These are phyloP conservation scores for Adrianichthys oophorus DNA, from an alignment of 2,797 vertebrate species.

Conservation along the genomic window DNA sequence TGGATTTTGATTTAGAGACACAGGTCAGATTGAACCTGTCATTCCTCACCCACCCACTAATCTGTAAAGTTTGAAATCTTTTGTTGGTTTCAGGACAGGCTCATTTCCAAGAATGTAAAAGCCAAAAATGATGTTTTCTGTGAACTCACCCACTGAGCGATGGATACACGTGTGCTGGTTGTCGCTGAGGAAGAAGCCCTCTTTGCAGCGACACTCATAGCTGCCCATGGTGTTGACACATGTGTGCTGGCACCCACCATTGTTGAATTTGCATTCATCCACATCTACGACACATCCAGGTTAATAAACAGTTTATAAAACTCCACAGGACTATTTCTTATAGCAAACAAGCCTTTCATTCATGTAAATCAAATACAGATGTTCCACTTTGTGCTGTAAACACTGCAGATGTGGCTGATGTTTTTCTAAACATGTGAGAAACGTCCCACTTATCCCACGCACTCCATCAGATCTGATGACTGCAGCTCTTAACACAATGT, in stretches of 20 bases:
- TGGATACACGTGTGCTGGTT: slow-evolving; percentile 99
- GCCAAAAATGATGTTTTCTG: slow-evolving; percentile 1
- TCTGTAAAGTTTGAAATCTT: slow-evolving; percentile 68
- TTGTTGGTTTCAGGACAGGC: slow-evolving; percentile 43
- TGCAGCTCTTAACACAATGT: slow-evolving; percentile 9
- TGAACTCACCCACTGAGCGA: slow-evolving; percentile 89
- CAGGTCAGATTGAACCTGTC: slow-evolving; percentile 77
- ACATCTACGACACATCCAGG: slow-evolving; percentile 78
- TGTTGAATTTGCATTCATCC: slow-evolving; percentile 94
- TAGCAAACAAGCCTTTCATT: slow-evolving; percentile 12
- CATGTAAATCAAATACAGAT: slow-evolving; percentile 10
- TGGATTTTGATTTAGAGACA: slow-evolving; percentile 70
- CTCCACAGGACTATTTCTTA: slow-evolving; percentile 11
- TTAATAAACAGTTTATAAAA: slow-evolving; percentile 29
- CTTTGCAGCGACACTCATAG: slow-evolving; percentile 93
- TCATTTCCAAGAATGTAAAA: slow-evolving; percentile 2
- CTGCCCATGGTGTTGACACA: slow-evolving; percentile 95
- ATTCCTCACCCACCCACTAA: slow-evolving; percentile 72
- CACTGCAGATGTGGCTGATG: slow-evolving; percentile 12
- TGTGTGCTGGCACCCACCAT: slow-evolving; percentile 94
- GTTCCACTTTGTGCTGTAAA: slow-evolving; percentile 21
- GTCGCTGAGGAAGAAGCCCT: slow-evolving; percentile 96
- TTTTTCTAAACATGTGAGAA: slow-evolving; percentile 28
- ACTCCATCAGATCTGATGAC: slow-evolving; percentile 24
- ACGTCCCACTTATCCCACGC: slow-evolving; percentile 29